A percentile compares a stretch with the other conserved stretches of the same genome.
These are phyloP conservation scores for Argynnis bischoffii DNA, from an alignment of 2,888 invertebrate species.

Conservation along the genomic window DNA sequence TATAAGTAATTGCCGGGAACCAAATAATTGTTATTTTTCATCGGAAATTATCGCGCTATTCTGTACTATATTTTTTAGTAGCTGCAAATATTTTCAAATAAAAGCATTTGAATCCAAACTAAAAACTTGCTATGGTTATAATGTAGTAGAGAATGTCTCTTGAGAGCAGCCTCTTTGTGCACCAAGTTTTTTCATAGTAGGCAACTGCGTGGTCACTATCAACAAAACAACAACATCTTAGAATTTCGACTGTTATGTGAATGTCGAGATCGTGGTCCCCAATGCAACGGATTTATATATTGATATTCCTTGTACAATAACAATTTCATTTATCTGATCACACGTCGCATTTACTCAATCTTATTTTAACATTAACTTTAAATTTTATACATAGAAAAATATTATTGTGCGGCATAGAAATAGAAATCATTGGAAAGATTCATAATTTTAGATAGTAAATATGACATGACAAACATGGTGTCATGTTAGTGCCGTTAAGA, in stretches of 20 bases:
- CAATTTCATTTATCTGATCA: constrained; percentile 48
- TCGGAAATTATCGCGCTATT: neutral
- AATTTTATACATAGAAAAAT: constrained; percentile 25
- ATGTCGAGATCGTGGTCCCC: constrained; percentile 40
- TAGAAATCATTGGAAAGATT: constrained; percentile 15
- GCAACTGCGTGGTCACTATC: constrained; percentile 10
- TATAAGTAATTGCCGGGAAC: constrained; percentile 23
- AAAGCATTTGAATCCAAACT: neutral
- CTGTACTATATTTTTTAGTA: neutral
- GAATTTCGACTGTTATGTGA: constrained; percentile 12
- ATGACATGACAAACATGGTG: neutral
- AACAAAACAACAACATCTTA: neutral
- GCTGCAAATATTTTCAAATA: neutral
- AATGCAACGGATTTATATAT: constrained; percentile 35
- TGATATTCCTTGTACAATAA: constrained; percentile 18
- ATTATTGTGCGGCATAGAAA: constrained; percentile 33
- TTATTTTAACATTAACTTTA: constrained; percentile 21
- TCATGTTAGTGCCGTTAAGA: neutral
- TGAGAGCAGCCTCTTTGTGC: constrained; percentile 7
- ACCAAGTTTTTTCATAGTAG: constrained; percentile 12
- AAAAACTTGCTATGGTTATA: neutral
- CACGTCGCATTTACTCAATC: constrained; percentile 48
- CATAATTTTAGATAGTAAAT: constrained; percentile 20
- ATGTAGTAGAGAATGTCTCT: neutral
- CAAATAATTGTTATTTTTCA: neutral